Conservation (phyloP, 2,888 invertebrate species). For the Cantharis flavilabris region DNA sequence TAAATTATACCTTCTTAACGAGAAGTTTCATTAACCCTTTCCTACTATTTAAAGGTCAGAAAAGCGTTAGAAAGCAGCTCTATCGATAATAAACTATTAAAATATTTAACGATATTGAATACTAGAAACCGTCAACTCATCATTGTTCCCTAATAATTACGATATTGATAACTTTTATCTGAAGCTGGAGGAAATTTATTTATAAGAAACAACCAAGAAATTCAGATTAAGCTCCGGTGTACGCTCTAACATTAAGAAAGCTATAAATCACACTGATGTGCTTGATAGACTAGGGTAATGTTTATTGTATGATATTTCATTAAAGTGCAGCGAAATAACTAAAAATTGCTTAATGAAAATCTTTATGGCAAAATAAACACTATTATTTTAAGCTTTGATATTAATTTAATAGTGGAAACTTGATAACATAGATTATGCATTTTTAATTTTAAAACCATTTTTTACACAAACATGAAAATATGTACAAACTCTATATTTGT, state of each 20-base stretch:
- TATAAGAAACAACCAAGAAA: neutral
- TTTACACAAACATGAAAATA: neutral
- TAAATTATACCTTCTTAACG: conserved; percentile 19
- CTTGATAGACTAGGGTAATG: neutral
- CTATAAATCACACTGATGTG: neutral
- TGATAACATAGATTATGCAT: neutral
- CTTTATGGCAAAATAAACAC: neutral
- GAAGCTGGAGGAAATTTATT: neutral
- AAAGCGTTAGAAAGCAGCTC: conserved; percentile 4
- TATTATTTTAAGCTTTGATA: neutral
- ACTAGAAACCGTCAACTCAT: neutral
- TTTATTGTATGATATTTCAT: neutral
- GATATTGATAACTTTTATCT: neutral
- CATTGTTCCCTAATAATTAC: neutral
- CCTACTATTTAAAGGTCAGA: conserved; percentile 13
- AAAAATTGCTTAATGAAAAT: neutral
- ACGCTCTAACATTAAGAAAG: neutral
- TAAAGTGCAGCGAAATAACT: neutral
- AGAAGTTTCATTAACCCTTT: conserved; percentile 21
- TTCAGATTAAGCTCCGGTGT: neutral
- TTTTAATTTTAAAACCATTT: neutral
- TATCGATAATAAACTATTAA: conserved; percentile 5
- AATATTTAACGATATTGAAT: conserved; percentile 1
- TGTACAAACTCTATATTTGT: neutral
- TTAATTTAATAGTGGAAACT: neutral